Evolutionary conservation across 2,797 vertebrate species (phyloP).

Genomic region (Pogoniulus pusillus): DNA sequence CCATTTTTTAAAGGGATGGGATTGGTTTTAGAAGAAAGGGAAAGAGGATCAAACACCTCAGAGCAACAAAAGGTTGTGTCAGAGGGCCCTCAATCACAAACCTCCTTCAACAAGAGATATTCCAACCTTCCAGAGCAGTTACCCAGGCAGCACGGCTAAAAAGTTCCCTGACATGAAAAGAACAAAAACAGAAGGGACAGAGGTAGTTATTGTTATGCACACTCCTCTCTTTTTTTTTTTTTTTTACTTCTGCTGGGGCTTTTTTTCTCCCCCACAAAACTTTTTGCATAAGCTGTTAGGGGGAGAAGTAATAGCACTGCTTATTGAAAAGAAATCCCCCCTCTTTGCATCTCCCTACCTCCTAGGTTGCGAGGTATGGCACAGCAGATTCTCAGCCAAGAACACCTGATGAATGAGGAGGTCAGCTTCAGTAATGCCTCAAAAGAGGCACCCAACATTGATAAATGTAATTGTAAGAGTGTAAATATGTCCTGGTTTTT

Average conservation of each 20-base stretch:
- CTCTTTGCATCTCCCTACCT: slow-evolving; percentile 61
- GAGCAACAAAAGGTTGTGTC: slow-evolving; percentile 97
- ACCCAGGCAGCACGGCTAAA: slow-evolving; percentile 91
- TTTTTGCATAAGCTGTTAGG: slow-evolving; percentile 78
- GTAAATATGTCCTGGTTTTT: slow-evolving; percentile 54
- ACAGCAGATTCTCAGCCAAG: slow-evolving; percentile 61
- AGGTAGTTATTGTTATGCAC: slow-evolving; percentile 98
- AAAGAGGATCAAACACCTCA: slow-evolving; percentile 98
- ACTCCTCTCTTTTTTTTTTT: slow-evolving; percentile 72
- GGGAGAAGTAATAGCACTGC: slow-evolving; percentile 63
- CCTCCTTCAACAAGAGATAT: slow-evolving; percentile 86
- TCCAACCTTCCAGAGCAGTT: slow-evolving; percentile 92
- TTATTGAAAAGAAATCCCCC: slow-evolving; percentile 72
- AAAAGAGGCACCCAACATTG: slow-evolving; percentile 45
- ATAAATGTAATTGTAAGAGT: slow-evolving; percentile 39
- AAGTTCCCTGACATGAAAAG: slow-evolving; percentile 88
- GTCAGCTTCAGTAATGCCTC: slow-evolving; percentile 29
- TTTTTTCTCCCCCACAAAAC: slow-evolving; percentile 69
- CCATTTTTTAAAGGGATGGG: slow-evolving; percentile 86
- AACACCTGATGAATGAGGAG: slow-evolving; percentile 78
- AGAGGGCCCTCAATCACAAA: slow-evolving; percentile 95
- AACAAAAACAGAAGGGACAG: slow-evolving; percentile 91
- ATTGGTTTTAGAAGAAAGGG: slow-evolving; percentile 88
- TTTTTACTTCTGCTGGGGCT: slow-evolving; percentile 11
- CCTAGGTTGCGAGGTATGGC: slow-evolving; percentile 71